Evolutionary conservation across 2,888 invertebrate genomes (phyloP).

Genomic region (Lasioglossum morio): DNA sequence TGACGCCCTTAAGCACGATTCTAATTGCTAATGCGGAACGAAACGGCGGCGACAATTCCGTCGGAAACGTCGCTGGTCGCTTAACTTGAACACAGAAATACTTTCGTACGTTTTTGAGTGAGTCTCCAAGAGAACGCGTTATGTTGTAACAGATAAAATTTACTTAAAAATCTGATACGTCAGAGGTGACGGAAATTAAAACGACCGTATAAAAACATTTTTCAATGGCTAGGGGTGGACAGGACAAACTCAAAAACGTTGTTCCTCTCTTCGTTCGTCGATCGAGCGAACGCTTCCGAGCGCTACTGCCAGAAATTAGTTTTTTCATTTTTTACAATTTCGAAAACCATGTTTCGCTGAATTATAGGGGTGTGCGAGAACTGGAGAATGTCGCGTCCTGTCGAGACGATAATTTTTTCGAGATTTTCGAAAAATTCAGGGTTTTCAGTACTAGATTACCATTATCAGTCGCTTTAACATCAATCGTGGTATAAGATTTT

Average conservation of each 20-base stretch:
- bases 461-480: no score
- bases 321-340: constrained; percentile 21
- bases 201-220: constrained; percentile 22
- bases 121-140: neutral
- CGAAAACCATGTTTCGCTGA: constrained; percentile 28
- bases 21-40: constrained; percentile 19
- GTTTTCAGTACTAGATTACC: no score
- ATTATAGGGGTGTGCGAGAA: constrained; percentile 25
- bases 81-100: constrained; percentile 38
- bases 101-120: constrained; percentile 5
- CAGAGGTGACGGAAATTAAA: neutral
- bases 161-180: neutral
- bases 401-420: no score
- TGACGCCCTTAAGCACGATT: constrained; percentile 15
- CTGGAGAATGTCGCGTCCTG: no score
- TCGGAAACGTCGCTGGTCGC: constrained; percentile 41
- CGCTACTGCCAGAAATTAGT: constrained; percentile 36
- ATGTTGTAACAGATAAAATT: neutral
- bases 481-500: no score
- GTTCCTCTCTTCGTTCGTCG: constrained; percentile 24
- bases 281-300: constrained; percentile 29
- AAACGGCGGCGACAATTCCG: constrained; percentile 22
- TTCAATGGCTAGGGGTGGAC: constrained; percentile 1
- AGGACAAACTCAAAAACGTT: constrained; percentile 14
- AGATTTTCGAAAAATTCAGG: no score